A percentile compares a stretch with the other conserved stretches of the same genome.
These are phyloP conservation scores for Epizoanthus illoricatus DNA, from an alignment of 92 coral and sea anemone species.

Conservation along the genomic window DNA sequence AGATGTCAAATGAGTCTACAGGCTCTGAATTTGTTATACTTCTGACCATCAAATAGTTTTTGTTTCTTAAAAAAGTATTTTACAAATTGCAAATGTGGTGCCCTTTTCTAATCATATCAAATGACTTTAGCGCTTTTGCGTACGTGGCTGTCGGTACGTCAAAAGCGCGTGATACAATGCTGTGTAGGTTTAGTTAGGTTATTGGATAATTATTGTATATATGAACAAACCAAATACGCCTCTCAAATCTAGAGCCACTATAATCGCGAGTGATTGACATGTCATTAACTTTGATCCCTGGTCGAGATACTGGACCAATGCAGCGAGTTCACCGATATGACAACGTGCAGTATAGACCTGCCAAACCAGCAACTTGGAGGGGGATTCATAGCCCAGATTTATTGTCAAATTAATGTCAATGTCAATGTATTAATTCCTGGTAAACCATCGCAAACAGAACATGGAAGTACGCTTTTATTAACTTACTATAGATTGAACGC, in stretches of 20 bases:
- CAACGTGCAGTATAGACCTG: neutral
- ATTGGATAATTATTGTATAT: too few relatives aligned
- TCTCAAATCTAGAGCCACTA: neutral
- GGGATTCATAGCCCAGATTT: neutral
- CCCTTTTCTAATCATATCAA: too few relatives aligned
- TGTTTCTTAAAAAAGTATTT: too few relatives aligned
- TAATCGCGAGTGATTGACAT: neutral
- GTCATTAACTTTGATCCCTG: neutral
- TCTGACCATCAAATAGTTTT: too few relatives aligned
- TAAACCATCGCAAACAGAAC: neutral
- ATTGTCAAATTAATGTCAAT: neutral
- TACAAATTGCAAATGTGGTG: too few relatives aligned
- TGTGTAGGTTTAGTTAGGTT: too few relatives aligned
- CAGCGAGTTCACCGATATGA: neutral
- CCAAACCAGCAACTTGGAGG: neutral
- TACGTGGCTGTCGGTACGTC: too few relatives aligned
- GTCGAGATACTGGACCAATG: neutral
- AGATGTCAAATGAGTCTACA: too few relatives aligned
- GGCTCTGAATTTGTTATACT: too few relatives aligned
- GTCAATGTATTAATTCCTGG: constrained; percentile 1
- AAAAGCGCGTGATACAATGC: too few relatives aligned
- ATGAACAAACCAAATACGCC: neutral
- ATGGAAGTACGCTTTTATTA: neutral
- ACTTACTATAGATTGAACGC: neutral
- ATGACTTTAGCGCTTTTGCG: too few relatives aligned